Conservation (phyloP, 2,113 vertebrate genomes). For the Aix galericulata region DNA sequence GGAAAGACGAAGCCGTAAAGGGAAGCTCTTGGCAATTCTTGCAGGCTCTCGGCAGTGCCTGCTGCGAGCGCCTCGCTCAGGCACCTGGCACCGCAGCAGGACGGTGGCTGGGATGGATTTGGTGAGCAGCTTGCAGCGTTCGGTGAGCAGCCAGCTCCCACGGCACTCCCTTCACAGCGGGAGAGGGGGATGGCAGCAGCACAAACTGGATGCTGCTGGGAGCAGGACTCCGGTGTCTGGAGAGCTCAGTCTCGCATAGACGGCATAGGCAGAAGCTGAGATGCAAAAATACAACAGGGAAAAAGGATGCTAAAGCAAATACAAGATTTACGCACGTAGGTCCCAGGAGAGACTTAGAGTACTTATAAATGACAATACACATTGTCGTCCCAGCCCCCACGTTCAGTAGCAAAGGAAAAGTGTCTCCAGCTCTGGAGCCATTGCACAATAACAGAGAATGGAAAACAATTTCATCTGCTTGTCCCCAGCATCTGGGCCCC, state of each 20-base stretch:
- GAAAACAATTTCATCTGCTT: conserved; percentile 46
- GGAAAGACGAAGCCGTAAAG: neutral
- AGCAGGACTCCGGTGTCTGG: neutral
- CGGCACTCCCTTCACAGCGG: neutral
- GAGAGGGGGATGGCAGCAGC: neutral
- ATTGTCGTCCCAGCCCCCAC: neutral
- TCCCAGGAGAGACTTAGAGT: conserved; percentile 26
- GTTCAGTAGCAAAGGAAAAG: conserved; percentile 56
- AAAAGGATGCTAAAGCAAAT: neutral
- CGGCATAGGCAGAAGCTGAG: neutral
- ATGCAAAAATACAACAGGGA: neutral
- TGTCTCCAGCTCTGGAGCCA: neutral
- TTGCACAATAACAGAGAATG: conserved; percentile 42
- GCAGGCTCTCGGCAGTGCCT: neutral
- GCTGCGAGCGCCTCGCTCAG: neutral
- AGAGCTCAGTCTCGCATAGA: neutral
- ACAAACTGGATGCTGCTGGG: neutral
- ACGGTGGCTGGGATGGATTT: neutral
- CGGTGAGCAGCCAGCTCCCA: neutral
- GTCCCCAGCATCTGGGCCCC: neutral
- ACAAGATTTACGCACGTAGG: conserved; percentile 16
- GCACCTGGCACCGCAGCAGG: conserved; percentile 1
- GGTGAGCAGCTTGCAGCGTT: neutral
- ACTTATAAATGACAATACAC: conserved; percentile 49
- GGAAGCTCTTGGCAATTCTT: neutral